Evolutionary conservation across 1,140 invertebrate genomes (phyloP), one percentile per base, ranked within the genome.

Genomic region (Drosophila bocqueti): DNA sequence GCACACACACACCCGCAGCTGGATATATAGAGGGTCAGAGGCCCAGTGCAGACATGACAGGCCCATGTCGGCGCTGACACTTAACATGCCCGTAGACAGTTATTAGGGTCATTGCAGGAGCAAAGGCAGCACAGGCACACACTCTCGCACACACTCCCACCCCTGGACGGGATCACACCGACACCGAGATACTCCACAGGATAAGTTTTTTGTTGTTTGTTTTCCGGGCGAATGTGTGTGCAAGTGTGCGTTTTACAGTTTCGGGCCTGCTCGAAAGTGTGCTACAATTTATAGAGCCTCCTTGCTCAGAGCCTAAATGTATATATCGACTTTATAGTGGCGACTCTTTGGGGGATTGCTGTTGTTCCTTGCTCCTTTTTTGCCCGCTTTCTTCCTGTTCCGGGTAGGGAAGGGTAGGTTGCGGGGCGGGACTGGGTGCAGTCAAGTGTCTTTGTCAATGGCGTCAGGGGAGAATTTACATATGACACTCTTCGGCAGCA

Each of bases 11-110:
- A 46, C 68, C 18, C 34, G 46, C n/a, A 54, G 31, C 47, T n/a
- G 65, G 36, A 68, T 45, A 64, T 49, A 65, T 21, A 57, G 65
- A 42, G 42, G 38, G 65, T 29, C 49, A 63, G 59, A 79, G 75
- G 65, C 67, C 69, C 69, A 72, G 66, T 68, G 64, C 74, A 78
- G 66, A 79, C 80, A 86, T 86, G 83, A 86, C 83, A 86, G 79
- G 74, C 72, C 69, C 83, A 90, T 89, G 84, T 89, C 85, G 85
- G 64, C 78, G 85, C 85, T 90, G 85, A 89, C 85, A 89, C 85
- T 90, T 89, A 89, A 89, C 84, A 89, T 89, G 84, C 81, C 85
- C 85, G 81, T 90, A 89, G 84, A 89, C 84, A 89, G 84, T 89
- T 89, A 89, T 89, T 89, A 89, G 84, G 84, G 84, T 89, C 75